Evolutionary conservation across 2,888 invertebrate genomes (phyloP), one percentile per base, ranked within the genome.

Genomic region (Hirtodrosophila histrioides): DNA sequence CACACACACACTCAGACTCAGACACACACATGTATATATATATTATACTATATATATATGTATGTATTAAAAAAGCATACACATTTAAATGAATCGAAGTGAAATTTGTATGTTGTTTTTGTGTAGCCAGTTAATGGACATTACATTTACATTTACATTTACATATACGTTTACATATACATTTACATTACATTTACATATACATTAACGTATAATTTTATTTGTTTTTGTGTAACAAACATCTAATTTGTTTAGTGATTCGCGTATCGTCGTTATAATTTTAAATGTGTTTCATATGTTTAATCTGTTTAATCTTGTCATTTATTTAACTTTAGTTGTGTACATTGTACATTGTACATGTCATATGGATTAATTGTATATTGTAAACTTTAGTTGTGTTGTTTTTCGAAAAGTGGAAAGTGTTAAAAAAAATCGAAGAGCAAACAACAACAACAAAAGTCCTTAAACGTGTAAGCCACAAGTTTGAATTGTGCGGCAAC

Each of bases 231-330:
- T 41, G 11, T 27, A 31, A 49, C 10, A 11, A 61, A 31, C 27
- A 27, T 27, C 27, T 45, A 27, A 29, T 51, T 35, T 35, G 35
- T 57, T 55, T 40, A 41, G 55, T 75, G 61, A 53, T 71, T 63
- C 41, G 54, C 46, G 45, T 8, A 64, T 63, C 48, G 46, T 29
- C 48, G 51, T 69, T 71, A 23, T 33, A 39, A 33, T 58, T 44
- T 66, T 37, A 1, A 57, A 72, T 76, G 72, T 73, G 66, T 73
- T 76, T 76, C 66, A 65, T 53, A 57, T 65, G 51, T 50, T 50
- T 60, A 71, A 66, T n/a, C 62, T 57, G 45, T 71, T 71, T 71
- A 53, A 74, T 74, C 74, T 74, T 74, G 74, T 74, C 74, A 74
- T 74, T 77, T 62, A 67, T 58, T 63, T 62, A 17, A 75, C 35